phyloP scores from a whole-genome alignment of 2,888 invertebrate genomes.

The Nymphalis polychloros region DNA sequence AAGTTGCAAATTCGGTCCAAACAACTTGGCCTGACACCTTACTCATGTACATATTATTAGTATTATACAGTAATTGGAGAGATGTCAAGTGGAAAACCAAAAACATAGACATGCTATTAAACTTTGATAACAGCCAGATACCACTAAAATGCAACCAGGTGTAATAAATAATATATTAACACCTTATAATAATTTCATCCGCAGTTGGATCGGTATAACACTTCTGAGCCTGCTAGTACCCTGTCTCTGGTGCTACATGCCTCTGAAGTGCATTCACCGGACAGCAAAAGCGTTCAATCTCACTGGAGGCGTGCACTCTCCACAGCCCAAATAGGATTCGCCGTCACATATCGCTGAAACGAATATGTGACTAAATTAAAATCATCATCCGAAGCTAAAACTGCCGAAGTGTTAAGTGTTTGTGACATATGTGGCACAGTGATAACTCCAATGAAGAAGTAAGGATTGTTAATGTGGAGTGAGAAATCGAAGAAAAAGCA shows the following conservation, averaged over 20 bases:
- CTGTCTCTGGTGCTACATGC: slow-evolving; percentile 96
- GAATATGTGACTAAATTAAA: slow-evolving; percentile 8
- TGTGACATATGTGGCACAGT: too few relatives aligned
- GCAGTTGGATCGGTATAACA: slow-evolving; percentile 91
- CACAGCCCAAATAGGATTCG: slow-evolving; percentile 41
- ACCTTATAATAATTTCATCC: slow-evolving; percentile 22
- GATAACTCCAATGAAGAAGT: neutral
- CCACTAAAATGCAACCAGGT: too few relatives aligned
- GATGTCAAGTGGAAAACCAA: too few relatives aligned
- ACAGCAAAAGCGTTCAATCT: slow-evolving; percentile 90
- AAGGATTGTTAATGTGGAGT: neutral
- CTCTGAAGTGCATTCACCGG: slow-evolving; percentile 91
- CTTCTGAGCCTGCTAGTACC: slow-evolving; percentile 93
- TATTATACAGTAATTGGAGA: too few relatives aligned
- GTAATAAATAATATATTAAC: neutral
- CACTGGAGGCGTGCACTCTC: slow-evolving; percentile 90
- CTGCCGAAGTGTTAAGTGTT: neutral
- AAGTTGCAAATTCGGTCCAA: too few relatives aligned
- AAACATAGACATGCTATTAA: too few relatives aligned
- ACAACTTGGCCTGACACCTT: too few relatives aligned
- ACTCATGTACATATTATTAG: too few relatives aligned
- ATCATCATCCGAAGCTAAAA: neutral
- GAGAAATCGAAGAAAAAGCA: too few relatives aligned
- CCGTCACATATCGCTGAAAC: slow-evolving; percentile 47
- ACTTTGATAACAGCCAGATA: too few relatives aligned